Percentiles rank a stretch among this genome's conserved stretches.
phyloP scores from a whole-genome alignment of 2,888 invertebrate genomes.

The Machimus rusticus region DNA sequence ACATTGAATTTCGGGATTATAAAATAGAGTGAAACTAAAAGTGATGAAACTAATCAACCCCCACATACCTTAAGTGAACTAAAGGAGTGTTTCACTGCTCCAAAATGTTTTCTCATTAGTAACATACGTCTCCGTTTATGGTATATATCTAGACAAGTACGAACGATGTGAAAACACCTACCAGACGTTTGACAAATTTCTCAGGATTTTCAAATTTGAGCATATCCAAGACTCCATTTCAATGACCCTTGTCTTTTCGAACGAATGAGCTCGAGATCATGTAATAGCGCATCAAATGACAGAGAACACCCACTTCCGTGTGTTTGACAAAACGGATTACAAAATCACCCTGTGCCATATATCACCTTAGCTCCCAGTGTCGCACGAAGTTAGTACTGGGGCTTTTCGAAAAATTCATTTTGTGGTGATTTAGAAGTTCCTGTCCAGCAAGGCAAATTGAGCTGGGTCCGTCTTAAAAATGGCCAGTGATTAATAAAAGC shows the following conservation, averaged over 20 bases:
- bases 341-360: slow-evolving; percentile 3
- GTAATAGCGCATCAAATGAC: neutral
- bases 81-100: neutral
- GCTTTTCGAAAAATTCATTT: neutral
- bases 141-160: neutral
- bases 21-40: neutral
- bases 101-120: neutral
- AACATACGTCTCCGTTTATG: neutral
- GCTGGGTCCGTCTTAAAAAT: neutral
- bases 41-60: neutral
- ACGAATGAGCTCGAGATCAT: neutral
- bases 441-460: slow-evolving; percentile 6
- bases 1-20: neutral
- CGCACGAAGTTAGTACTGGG: neutral
- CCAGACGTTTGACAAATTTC: neutral
- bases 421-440: neutral
- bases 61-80: neutral
- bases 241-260: neutral
- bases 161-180: neutral
- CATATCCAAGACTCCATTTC: neutral
- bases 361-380: neutral
- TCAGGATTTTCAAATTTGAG: neutral
- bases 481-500: neutral
- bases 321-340: neutral
- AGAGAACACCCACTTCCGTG: neutral